Evolutionary conservation across 2,888 invertebrate genomes (phyloP).

Genomic region (Meghimatium bilineatum): DNA sequence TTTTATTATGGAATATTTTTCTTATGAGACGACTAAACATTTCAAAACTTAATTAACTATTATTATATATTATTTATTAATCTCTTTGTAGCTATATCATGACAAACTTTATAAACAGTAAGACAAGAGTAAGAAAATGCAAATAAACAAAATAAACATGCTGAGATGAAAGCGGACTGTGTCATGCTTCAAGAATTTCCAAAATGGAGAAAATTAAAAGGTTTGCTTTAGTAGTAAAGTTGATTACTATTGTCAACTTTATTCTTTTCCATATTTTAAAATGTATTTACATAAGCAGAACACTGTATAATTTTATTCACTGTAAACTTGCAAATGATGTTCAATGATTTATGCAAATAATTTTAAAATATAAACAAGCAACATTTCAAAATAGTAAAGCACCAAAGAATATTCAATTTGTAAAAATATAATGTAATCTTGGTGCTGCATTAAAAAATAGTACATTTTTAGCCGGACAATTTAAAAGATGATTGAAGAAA

Average conservation of each 20-base stretch:
- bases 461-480: neutral
- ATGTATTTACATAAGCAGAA: too few species aligned
- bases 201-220: neutral
- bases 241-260: neutral
- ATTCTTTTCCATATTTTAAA: neutral
- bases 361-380: neutral
- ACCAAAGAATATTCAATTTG: neutral
- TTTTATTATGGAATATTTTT: too few species aligned
- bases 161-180: neutral
- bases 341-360: neutral
- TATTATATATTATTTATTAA: neutral
- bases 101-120: neutral
- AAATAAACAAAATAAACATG: constrained; percentile 3
- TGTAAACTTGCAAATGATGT: neutral
- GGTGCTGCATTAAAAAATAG: neutral
- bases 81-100: neutral
- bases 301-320: neutral
- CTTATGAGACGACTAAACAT: too few species aligned
- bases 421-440: neutral
- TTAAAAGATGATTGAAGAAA: too few species aligned
- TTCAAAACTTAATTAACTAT: too few species aligned
- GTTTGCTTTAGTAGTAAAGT: neutral
- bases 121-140: neutral
- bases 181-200: neutral
- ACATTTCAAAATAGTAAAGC: neutral